These are phyloP conservation scores for Ellobium chinense DNA, from an alignment of 2,888 invertebrate species.

Conservation along the genomic window DNA sequence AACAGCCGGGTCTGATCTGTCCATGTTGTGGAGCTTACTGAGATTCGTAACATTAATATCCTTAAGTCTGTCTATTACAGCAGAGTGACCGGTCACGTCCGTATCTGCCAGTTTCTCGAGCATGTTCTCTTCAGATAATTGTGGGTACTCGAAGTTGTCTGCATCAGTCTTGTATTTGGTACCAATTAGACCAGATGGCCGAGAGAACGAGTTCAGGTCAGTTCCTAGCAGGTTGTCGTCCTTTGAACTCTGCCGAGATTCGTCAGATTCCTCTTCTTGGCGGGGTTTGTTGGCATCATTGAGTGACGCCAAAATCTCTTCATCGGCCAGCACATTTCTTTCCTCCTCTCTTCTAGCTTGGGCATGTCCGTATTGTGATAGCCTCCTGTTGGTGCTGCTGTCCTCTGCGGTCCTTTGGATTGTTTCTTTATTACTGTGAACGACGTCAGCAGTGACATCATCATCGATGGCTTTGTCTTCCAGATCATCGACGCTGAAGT, in stretches of 20 bases:
- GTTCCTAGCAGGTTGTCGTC: neutral
- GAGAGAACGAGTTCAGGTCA: neutral
- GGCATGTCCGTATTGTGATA: neutral
- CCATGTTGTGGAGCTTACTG: slow-evolving; percentile 9
- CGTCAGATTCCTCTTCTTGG: no score
- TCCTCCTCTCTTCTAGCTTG: neutral
- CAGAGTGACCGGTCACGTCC: neutral
- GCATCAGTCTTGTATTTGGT: neutral
- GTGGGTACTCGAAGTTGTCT: neutral
- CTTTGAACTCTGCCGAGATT: neutral
- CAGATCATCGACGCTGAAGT: neutral
- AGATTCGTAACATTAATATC: neutral
- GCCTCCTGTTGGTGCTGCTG: neutral
- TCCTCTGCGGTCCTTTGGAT: neutral
- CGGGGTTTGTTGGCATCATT: neutral
- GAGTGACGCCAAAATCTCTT: neutral
- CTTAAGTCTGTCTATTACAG: neutral
- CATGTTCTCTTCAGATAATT: neutral
- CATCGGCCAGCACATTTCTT: neutral
- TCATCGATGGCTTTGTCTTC: neutral
- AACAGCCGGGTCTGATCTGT: slow-evolving; percentile 37
- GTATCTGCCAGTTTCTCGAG: neutral
- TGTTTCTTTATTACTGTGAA: neutral
- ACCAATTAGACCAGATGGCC: neutral
- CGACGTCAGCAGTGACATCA: slow-evolving; percentile 9